These are phyloP conservation scores for Mesaphorura yosii DNA, from an alignment of 1,140 invertebrate species.

Conservation along the genomic window DNA sequence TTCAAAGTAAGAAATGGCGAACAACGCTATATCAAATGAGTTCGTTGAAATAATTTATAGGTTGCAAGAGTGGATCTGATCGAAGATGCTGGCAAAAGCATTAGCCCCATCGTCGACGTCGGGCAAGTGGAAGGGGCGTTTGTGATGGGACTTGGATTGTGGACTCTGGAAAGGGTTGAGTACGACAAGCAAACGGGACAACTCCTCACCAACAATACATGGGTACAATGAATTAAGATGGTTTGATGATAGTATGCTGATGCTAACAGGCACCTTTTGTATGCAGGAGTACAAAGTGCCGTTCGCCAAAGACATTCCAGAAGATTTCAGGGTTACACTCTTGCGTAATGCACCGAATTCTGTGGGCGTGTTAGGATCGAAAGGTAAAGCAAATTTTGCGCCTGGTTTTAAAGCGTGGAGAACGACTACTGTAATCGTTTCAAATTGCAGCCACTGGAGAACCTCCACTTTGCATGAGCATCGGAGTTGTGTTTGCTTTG, in stretches of 20 bases:
- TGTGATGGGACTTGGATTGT: conserved; percentile 47
- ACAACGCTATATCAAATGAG: neutral
- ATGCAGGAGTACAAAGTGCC: conserved; percentile 39
- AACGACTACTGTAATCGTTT: neutral
- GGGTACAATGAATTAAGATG: conserved; percentile 9
- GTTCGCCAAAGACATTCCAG: conserved; percentile 39
- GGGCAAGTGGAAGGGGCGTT: conserved; percentile 34
- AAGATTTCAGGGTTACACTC: conserved; percentile 40
- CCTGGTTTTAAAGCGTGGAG: neutral
- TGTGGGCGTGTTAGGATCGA: conserved; percentile 33
- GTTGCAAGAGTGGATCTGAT: conserved; percentile 37
- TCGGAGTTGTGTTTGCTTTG: conserved; percentile 54
- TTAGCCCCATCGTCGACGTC: conserved; percentile 35
- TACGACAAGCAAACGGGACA: conserved; percentile 21
- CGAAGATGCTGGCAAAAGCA: conserved; percentile 37
- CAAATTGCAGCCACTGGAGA: conserved; percentile 54
- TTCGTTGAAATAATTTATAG: conserved; percentile 15
- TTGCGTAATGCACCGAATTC: conserved; percentile 39
- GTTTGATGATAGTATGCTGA: neutral
- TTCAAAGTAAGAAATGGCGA: conserved; percentile 28
- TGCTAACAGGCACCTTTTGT: neutral
- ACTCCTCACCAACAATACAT: conserved; percentile 21
- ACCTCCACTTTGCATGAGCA: conserved; percentile 57
- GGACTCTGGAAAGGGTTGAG: conserved; percentile 41
- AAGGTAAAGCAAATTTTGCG: conserved; percentile 11